Base-by-base conservation (phyloP, 2,797 vertebrate species). In the Poecilia wingei region DNA sequence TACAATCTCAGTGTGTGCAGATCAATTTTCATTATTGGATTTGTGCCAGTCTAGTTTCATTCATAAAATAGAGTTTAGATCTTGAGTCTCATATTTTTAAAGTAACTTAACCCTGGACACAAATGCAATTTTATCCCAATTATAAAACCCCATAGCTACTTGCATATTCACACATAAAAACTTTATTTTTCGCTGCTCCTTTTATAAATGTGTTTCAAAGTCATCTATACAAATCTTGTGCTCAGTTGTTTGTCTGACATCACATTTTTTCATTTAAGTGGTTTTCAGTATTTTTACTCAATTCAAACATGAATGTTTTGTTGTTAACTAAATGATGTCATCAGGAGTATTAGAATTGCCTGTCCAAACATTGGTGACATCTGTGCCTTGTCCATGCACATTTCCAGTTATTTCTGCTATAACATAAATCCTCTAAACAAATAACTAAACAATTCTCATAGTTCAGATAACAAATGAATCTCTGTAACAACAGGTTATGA, bases 401-500 rank as follows among this genome's bases (percentile, higher is more conserved):
- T 75, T 87, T 83, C 83, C 72, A 80, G 81, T 86, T 89, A 84
- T 87, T 90, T 80, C 75, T 84, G 79, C 74, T 80, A 68, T 80
- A 90, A 79, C 88, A 92, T 78, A 89, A 83, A 88, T 85, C 83
- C 78, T 85, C 84, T 83, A 68, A 68, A 22, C 33, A 74, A 75
- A 83, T 85, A 88, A 81, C 83, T 87, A 93, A 89, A 89, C 91
- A 77, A 78, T 84, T 84, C 76, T 87, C 92, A 80, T 80, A 76
- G 85, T 91, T 68, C 84, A 92, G 74, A 89, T 90, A 91, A 90
- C 83, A 76, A 86, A 93, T 91, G 92, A 84, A 91, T 90, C 80
- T 86, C 72, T 70, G 80, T 86, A 86, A 90, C 82, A 94, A 94
- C 91, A 91, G 83, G 79, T 88, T 87, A 90, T 94, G 91, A 93